Conservation (phyloP, 1,140 invertebrate species). For the Bathynomus jamesi region DNA sequence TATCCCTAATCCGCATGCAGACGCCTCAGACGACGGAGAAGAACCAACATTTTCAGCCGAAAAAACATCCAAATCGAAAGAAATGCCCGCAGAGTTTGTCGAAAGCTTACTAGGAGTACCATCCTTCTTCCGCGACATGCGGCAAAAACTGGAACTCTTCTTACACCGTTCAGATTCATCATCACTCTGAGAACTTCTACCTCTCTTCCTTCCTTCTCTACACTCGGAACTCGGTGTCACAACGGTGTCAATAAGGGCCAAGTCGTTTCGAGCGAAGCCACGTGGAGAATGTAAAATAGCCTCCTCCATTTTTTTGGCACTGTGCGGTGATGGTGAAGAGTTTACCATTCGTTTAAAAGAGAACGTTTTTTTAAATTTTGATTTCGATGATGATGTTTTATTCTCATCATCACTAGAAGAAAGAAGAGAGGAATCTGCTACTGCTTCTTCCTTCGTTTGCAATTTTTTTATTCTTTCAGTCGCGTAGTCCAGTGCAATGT, state of each 20-base stretch:
- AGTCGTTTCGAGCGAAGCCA: no score
- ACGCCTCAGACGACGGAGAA: not conserved
- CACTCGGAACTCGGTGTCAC: not conserved
- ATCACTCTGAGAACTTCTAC: not conserved
- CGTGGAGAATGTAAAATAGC: no score
- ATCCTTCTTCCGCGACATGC: not conserved
- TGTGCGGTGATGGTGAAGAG: no score
- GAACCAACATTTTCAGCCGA: no score
- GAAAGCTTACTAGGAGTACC: not conserved
- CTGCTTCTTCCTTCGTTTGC: not conserved
- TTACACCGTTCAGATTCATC: not conserved
- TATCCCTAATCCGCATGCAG: not conserved
- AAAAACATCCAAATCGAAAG: no score
- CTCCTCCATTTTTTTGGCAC: no score
- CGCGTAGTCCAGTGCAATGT: not conserved
- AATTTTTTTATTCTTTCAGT: not conserved
- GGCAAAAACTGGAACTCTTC: not conserved
- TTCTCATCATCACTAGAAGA: not conserved
- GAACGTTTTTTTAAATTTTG: no score
- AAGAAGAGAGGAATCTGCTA: no score
- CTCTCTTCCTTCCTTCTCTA: not conserved
- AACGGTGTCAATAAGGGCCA: not conserved
- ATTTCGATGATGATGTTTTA: not conserved
- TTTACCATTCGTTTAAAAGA: no score
- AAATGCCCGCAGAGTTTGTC: not conserved